Base-by-base conservation (phyloP, 2,888 invertebrate species). In the Drosophila paucipuncta region DNA sequence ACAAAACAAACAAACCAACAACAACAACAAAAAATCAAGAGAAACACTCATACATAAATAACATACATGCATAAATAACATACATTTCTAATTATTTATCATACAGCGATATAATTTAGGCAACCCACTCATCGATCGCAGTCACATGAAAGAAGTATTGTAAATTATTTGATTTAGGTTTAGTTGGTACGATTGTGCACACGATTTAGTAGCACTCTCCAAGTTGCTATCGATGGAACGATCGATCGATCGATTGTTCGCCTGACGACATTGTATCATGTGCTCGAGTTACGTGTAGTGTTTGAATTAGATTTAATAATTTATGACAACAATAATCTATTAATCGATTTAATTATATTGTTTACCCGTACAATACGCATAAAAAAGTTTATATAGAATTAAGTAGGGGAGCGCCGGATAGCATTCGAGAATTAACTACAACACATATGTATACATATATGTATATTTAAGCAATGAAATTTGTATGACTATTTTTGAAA, bases 121-220 rank as follows among this genome's bases (percentile, higher is more conserved):
- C 41, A 69, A 68, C 59, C 65, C 85, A 83, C 78, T 85, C 83
- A 85, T 80, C 83, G 76, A 85, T 77, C 85, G 76, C 66, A 76
- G 78, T 84, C 89, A 89, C 80, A 84, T 86, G 78, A 81, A 77
- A 86, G 71, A 85, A 89, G 87, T 89, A 88, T 88, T 88, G 87
- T 89, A 88, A 88, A 88, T 88, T 85, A 89, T 89, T 88, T 78
- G 76, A 80, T 72, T 73, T 82, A 82, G 86, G 70, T 71, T 80
- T 87, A 85, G 76, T 73, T 68, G 59, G 60, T 64, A 60, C 65
- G 83, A 83, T 82, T 85, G 80, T 65, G 76, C 58, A 47, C 49
- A 76, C 68, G 71, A 74, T 75, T 82, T 80, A 80, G 80, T 61
- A 78, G 73, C 80, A 80, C 82, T 84, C 68, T 84, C 60, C 62